Evolutionary conservation across 1,140 invertebrate species (phyloP).

Genomic region (Neodiprion lecontei): DNA sequence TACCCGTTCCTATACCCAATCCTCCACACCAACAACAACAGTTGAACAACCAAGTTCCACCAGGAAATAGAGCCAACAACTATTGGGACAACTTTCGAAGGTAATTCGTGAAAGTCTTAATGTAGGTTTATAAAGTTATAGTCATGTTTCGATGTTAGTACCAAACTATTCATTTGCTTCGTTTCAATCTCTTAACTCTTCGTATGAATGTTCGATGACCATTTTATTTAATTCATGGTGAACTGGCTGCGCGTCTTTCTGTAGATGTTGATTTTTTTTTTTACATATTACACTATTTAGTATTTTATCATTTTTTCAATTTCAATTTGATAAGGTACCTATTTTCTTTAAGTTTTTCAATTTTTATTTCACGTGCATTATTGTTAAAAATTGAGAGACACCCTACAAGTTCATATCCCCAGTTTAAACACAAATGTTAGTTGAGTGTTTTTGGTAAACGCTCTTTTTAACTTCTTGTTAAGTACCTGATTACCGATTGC

Average conservation of each 20-base stretch:
- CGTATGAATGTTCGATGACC: no score
- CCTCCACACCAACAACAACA: constrained; percentile 57
- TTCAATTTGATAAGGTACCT: no score
- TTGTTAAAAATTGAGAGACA: no score
- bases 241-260: background rate
- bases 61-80: constrained; percentile 86
- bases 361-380: no score
- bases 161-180: background rate
- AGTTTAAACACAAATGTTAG: background rate
- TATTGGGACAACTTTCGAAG: constrained; percentile 92
- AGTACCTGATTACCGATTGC: background rate
- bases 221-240: background rate
- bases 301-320: no score
- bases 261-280: background rate
- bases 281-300: background rate
- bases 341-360: no score
- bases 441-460: no score
- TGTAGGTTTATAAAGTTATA: background rate
- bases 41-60: constrained; percentile 86
- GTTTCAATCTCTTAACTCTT: background rate
- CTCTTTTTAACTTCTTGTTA: background rate
- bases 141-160: background rate
- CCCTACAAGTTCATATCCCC: background rate
- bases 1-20: constrained; percentile 26
- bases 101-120: constrained; percentile 60